phyloP scores from a whole-genome alignment of 1,140 invertebrate genomes.

The Lanistes nyassanus region DNA sequence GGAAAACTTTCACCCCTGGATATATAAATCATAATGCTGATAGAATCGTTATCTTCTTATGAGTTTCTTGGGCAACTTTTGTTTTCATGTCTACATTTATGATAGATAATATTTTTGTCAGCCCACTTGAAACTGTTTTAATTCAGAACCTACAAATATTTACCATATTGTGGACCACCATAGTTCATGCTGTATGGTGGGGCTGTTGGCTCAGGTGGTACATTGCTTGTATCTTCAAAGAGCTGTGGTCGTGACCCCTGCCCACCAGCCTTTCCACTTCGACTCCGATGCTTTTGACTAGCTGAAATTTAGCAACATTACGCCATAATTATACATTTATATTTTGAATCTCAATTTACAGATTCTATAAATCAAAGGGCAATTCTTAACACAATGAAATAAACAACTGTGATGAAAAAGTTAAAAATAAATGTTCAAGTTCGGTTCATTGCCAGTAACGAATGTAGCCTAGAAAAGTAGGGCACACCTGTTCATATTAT shows the following conservation, averaged over 20 bases:
- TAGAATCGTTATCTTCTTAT: no score
- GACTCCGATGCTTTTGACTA: conserved; percentile 44
- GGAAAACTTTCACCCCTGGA: no score
- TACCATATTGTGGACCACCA: conserved; percentile 35
- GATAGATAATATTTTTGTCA: no score
- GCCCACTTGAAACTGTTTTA: neutral
- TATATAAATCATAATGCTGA: no score
- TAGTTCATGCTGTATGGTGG: conserved; percentile 33
- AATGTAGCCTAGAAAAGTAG: no score
- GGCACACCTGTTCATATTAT: no score
- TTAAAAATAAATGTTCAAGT: no score
- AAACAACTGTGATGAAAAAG: no score
- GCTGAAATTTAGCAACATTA: conserved; percentile 21
- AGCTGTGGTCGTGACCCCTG: conserved; percentile 41
- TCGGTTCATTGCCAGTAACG: no score
- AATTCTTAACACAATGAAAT: no score
- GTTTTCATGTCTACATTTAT: neutral
- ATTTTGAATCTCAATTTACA: neutral
- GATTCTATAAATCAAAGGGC: no score
- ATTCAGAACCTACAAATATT: conserved; percentile 10
- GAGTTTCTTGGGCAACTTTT: no score
- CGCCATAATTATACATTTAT: conserved; percentile 13
- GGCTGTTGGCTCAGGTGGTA: conserved; percentile 34
- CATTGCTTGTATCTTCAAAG: conserved; percentile 55
- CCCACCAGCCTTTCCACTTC: conserved; percentile 28